These are phyloP conservation scores for Schizopygopsis malacanthus DNA, from an alignment of 2,797 vertebrate species.

Conservation along the genomic window DNA sequence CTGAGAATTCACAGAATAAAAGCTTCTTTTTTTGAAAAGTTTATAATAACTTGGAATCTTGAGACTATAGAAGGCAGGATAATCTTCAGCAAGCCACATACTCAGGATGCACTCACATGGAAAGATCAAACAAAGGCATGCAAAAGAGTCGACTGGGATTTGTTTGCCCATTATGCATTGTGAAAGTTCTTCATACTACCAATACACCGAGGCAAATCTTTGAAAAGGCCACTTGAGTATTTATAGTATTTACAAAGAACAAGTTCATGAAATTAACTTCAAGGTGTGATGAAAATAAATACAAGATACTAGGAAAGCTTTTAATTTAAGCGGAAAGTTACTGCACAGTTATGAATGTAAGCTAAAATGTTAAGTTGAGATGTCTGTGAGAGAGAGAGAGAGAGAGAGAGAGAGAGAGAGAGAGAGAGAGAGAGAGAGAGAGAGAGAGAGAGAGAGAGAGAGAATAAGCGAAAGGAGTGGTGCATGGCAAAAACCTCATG, in stretches of 20 bases:
- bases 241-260: not conserved
- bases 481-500: not conserved
- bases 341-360: not conserved
- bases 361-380: not conserved
- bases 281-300: conserved; percentile 6
- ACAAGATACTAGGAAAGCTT: not conserved
- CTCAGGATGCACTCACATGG: not conserved
- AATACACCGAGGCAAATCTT: not conserved
- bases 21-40: conserved; percentile 10
- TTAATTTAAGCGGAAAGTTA: conserved; percentile 5
- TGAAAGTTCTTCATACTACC: not conserved
- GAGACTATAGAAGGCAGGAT: conserved; percentile 18
- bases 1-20: not conserved
- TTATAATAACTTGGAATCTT: conserved; percentile 13
- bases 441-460: not conserved
- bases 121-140: conserved; percentile 29
- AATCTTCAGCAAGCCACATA: conserved; percentile 25
- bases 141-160: not conserved
- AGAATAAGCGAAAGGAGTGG: not conserved
- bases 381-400: not conserved
- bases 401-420: not conserved
- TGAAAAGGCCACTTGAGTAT: not conserved
- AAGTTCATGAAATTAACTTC: too few species aligned
- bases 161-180: not conserved
- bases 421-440: not conserved